Evolutionary conservation across 2,888 invertebrate genomes (phyloP), one percentile per base, ranked within the genome.

Genomic region (Phasia obesa): DNA sequence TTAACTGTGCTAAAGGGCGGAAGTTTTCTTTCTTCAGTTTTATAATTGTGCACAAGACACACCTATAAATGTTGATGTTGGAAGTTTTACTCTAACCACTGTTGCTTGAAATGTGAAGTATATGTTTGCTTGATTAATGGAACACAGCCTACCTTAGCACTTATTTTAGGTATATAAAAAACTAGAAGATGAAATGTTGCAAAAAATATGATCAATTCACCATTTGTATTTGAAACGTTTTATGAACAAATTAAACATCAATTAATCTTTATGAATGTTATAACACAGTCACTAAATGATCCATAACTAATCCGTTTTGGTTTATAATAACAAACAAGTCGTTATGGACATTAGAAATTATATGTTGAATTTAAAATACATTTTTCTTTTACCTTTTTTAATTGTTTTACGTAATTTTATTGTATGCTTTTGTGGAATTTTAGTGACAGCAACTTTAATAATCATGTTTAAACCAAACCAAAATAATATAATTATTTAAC

Each of bases 371-470:
- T 53, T 53, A 73, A 64, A 64, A 55, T 1, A 15, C 11, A 74
- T 64, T 64, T 74, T 53, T 64, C 53, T 55, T 74, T 35, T 51
- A 31, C 31, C 23, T 35, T 47, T 21, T 31, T 35, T 15, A 31
- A 57, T 47, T 25, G 65, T 13, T 27, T 76, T 65, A 59, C 65
- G 35, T 65, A 75, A 65, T 65, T 57, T 57, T 6, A 21, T 42
- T 49, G 59, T 42, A 19, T n/a, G n/a, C n/a, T 35, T 59, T 31
- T 7, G 4, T 15, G 23, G 6, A 35, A 21, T 57, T 44, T 27
- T 47, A 21, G 59, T 38, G 75, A 59, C 75, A 76, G 38, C 21
- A 49, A 27, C 25, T 67, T 55, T 38, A 38, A 59, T 42, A 49
- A 59, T 59, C 19, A 13, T 67, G 19, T 53, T 25, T 5, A 15